These are phyloP conservation scores for Neria commutata DNA, from an alignment of 2,888 invertebrate genomes.

Conservation along the genomic window DNA sequence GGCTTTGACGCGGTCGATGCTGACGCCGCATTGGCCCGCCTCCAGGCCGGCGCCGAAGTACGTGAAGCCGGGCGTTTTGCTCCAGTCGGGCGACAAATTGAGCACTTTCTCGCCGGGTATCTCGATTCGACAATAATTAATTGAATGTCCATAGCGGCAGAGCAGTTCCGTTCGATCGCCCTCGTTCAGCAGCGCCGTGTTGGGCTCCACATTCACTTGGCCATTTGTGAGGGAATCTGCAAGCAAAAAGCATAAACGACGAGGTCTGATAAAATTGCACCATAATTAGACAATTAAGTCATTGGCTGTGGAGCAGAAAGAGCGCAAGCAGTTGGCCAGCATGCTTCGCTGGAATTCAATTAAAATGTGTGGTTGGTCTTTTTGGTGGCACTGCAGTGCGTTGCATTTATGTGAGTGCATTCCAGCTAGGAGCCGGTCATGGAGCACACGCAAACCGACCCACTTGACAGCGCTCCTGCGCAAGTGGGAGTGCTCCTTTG, in stretches of 20 bases:
- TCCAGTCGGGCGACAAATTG: slow-evolving; percentile 64
- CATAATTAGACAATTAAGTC: not conserved
- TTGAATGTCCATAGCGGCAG: slow-evolving; percentile 52
- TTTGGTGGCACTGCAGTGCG: not conserved
- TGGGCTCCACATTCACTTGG: slow-evolving; percentile 56
- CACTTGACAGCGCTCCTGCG: too few species aligned
- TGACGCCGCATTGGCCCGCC: slow-evolving; percentile 75
- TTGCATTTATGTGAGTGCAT: slow-evolving; percentile 5
- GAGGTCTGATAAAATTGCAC: too few species aligned
- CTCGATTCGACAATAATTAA: slow-evolving; percentile 62
- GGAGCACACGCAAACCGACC: too few species aligned
- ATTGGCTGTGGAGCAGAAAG: not conserved
- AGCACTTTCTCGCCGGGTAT: slow-evolving; percentile 63
- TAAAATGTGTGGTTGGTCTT: not conserved
- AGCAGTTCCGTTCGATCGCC: slow-evolving; percentile 56
- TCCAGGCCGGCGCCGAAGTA: slow-evolving; percentile 66
- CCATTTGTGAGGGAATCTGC: slow-evolving; percentile 52
- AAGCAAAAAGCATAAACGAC: slow-evolving; percentile 20
- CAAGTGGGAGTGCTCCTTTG: too few species aligned
- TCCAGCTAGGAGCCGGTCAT: too few species aligned
- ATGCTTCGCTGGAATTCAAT: slow-evolving; percentile 6
- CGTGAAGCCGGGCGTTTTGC: slow-evolving; percentile 62
- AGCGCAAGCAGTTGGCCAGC: not conserved
- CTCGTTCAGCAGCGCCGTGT: slow-evolving; percentile 54
- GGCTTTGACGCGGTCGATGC: slow-evolving; percentile 69